A percentile compares a stretch with the other conserved stretches of the same genome.
Conservation (phyloP, 2,797 vertebrate genomes). For the Odontamblyopus rebecca region DNA sequence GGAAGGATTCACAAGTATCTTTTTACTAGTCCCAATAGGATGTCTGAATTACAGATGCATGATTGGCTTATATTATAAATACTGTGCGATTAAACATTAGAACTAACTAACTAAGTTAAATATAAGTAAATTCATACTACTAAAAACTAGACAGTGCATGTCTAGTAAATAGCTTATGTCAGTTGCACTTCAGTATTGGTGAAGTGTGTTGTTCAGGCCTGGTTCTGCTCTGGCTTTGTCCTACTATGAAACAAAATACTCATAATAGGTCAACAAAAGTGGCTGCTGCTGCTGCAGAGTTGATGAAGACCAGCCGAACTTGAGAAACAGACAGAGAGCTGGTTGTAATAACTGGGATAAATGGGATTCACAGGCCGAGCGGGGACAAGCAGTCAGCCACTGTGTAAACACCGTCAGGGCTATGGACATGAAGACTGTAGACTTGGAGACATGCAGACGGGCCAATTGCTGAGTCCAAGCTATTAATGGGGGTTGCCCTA, state of each 20-base stretch:
- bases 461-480: conserved; percentile 51
- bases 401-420: conserved; percentile 71
- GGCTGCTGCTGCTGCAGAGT: conserved; percentile 34
- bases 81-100: no score
- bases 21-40: neutral
- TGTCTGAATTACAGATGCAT: neutral
- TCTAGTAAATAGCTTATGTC: neutral
- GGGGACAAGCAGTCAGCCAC: conserved; percentile 46
- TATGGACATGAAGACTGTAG: conserved; percentile 61
- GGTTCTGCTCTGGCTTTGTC: conserved; percentile 32
- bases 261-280: conserved; percentile 50
- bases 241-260: conserved; percentile 32
- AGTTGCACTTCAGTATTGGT: conserved; percentile 30
- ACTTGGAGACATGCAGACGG: conserved; percentile 50
- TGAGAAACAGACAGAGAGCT: conserved; percentile 50
- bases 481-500: conserved; percentile 52
- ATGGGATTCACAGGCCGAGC: conserved; percentile 61
- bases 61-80: no score
- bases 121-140: no score
- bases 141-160: no score
- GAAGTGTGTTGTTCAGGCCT: conserved; percentile 20
- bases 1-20: neutral
- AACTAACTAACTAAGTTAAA: no score
- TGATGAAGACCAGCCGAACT: conserved; percentile 61
- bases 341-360: conserved; percentile 39